Percentiles rank a stretch among this genome's conserved stretches.
Conservation (phyloP, 2,797 vertebrate species). For the Hypotaenidia philippensis region DNA sequence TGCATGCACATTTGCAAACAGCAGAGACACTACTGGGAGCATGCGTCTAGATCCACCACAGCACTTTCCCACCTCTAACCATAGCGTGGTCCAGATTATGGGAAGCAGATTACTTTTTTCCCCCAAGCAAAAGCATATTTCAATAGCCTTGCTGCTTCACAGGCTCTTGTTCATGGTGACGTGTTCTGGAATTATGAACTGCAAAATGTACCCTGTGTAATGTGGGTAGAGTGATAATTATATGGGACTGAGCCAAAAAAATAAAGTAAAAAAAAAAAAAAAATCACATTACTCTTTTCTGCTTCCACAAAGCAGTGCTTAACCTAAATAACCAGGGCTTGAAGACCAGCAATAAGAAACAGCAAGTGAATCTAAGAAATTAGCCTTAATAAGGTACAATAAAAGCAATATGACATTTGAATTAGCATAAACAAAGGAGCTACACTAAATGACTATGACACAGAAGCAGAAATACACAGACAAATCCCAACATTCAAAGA, state of each 20-base stretch:
- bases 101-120: conserved; percentile 1
- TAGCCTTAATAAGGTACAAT: not conserved
- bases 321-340: conserved; percentile 5
- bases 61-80: not conserved
- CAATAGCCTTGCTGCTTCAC: not conserved
- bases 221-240: not conserved
- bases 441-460: not conserved
- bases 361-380: not conserved
- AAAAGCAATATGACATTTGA: not conserved
- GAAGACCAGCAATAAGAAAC: not conserved
- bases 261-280: too few species aligned
- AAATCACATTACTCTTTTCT: too few species aligned
- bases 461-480: not conserved
- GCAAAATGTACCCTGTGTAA: not conserved
- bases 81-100: not conserved
- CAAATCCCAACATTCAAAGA: not conserved
- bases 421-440: not conserved
- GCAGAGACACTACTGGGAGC: not conserved
- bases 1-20: not conserved
- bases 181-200: not conserved
- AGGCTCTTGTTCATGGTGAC: not conserved
- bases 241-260: not conserved
- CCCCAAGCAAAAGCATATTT: not conserved
- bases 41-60: not conserved
- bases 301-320: not conserved